A percentile compares a stretch with the other conserved stretches of the same genome.
These are phyloP conservation scores for Bombyx mandarina DNA, from an alignment of 1,140 invertebrate species.

Conservation along the genomic window DNA sequence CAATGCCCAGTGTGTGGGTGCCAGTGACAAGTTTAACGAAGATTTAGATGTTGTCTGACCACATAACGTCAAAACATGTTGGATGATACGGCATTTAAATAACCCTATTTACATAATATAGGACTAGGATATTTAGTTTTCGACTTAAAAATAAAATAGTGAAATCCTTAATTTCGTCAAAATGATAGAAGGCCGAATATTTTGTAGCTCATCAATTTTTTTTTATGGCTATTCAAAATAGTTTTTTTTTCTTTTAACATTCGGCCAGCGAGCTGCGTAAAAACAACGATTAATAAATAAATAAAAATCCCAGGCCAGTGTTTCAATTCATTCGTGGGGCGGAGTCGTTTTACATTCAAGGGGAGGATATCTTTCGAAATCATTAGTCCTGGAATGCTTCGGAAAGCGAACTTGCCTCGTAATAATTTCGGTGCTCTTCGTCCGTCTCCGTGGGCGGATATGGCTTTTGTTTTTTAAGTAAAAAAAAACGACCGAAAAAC, in stretches of 20 bases:
- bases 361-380: conserved; percentile 63
- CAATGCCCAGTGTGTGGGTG: conserved; percentile 11
- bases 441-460: conserved; percentile 50
- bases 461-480: conserved; percentile 57
- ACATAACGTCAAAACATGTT: conserved; percentile 13
- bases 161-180: too few species aligned
- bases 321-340: conserved; percentile 66
- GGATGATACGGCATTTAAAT: conserved; percentile 8
- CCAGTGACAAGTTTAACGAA: conserved; percentile 11
- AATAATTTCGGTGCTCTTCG: conserved; percentile 51
- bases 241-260: not conserved
- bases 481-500: conserved; percentile 46
- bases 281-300: conserved; percentile 65
- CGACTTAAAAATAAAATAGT: too few species aligned
- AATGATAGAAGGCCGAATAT: too few species aligned
- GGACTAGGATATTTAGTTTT: too few species aligned
- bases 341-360: conserved; percentile 65
- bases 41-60: conserved; percentile 16
- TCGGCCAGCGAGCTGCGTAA: conserved; percentile 40
- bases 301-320: conserved; percentile 43
- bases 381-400: conserved; percentile 62
- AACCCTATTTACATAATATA: conserved; percentile 11
- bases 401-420: conserved; percentile 42
- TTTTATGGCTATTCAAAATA: not conserved
- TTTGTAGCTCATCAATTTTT: too few species aligned